phyloP scores from a whole-genome alignment of 35 echinoderm and acorn worm genomes.

The Ophiothrix spiculata region DNA sequence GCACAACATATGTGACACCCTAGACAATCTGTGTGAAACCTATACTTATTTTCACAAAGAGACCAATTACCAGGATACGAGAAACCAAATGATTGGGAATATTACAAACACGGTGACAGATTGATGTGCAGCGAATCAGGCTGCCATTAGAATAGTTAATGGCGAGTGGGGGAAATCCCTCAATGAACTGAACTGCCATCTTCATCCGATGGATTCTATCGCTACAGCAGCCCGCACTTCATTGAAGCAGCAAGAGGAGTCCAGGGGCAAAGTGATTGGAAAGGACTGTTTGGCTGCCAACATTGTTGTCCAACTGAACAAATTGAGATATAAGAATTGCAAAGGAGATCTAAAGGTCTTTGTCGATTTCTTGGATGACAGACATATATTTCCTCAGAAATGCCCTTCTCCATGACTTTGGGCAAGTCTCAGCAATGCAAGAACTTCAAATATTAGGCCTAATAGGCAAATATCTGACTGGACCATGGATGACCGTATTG shows the following conservation, averaged over 20 bases:
- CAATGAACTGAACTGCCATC: slow-evolving; percentile 21
- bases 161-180: slow-evolving; percentile 3
- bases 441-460: background rate
- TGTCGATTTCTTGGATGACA: slow-evolving; percentile 33
- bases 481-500: slow-evolving; percentile 60
- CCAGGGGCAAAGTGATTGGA: slow-evolving; percentile 24
- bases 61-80: too few species aligned
- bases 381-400: background rate
- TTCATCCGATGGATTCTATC: slow-evolving; percentile 43
- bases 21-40: too few species aligned
- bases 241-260: background rate
- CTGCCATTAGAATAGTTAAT: background rate
- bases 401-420: background rate
- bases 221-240: background rate
- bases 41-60: too few species aligned
- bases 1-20: too few species aligned
- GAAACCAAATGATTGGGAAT: too few species aligned
- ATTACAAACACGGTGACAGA: too few species aligned
- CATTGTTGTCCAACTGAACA: background rate
- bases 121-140: too few species aligned
- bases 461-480: slow-evolving; percentile 17
- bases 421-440: background rate
- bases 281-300: slow-evolving; percentile 39
- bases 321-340: slow-evolving; percentile 46
- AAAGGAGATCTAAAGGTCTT: slow-evolving; percentile 54